Conservation (phyloP, 35 echinoderm and acorn worm genomes). For the Ptychodera flava region DNA sequence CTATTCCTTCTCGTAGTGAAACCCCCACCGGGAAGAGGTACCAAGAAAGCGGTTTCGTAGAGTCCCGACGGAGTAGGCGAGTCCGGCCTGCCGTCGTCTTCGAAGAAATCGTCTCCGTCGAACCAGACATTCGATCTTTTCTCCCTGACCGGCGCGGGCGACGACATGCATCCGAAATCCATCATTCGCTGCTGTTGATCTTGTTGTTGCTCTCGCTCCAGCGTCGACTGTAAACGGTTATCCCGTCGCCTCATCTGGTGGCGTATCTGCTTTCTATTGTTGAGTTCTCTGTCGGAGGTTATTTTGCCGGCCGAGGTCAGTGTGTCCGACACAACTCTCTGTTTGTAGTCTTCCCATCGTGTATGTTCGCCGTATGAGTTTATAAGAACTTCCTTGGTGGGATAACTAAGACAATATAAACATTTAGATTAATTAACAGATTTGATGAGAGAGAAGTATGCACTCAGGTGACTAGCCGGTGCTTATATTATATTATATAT, state of each 20-base stretch:
- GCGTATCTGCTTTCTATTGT: neutral
- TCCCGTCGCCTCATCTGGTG: neutral
- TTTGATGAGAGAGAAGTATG: too few relatives aligned
- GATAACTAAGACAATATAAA: neutral
- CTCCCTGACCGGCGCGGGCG: neutral
- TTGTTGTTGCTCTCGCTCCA: neutral
- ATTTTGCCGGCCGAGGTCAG: neutral
- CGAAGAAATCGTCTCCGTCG: neutral
- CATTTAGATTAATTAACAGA: too few relatives aligned
- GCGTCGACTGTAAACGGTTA: neutral
- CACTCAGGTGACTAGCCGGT: too few relatives aligned
- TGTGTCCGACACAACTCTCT: neutral
- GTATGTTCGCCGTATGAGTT: neutral
- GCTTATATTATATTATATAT: too few relatives aligned
- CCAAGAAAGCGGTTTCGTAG: neutral
- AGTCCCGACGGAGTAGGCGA: neutral
- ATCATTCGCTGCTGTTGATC: neutral
- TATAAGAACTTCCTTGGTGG: neutral
- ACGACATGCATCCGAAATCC: neutral
- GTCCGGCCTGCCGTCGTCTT: neutral
- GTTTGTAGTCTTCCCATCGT: neutral
- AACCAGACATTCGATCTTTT: neutral
- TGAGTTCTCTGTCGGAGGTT: neutral
- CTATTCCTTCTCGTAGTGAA: neutral
- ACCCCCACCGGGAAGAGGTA: neutral